phyloP scores from a whole-genome alignment of 2,797 vertebrate genomes.

The Neoniphon sammara region DNA sequence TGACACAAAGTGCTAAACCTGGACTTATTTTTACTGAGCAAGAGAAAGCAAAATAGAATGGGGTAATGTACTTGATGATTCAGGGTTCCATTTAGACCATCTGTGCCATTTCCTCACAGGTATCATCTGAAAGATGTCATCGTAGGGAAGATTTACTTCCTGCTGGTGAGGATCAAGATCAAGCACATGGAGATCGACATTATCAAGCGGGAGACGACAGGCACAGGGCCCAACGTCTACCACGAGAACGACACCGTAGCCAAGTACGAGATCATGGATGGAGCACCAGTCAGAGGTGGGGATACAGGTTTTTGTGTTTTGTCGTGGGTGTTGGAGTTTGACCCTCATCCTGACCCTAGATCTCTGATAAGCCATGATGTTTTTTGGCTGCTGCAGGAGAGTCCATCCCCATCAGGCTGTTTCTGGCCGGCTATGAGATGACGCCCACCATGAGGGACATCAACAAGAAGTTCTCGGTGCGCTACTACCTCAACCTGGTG shows the following conservation, averaged over 20 bases:
- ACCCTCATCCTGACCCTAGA: background rate
- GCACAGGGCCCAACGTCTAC: slow-evolving; percentile 94
- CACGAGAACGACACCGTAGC: slow-evolving; percentile 97
- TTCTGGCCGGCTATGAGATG: slow-evolving; percentile 95
- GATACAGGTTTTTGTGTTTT: background rate
- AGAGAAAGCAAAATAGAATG: too few relatives aligned
- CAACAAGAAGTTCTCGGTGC: slow-evolving; percentile 98
- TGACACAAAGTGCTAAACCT: too few relatives aligned
- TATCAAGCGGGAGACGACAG: slow-evolving; percentile 95
- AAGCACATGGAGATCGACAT: slow-evolving; percentile 99
- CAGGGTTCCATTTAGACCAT: background rate
- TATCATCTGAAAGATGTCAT: slow-evolving; percentile 98
- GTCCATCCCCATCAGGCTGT: slow-evolving; percentile 97
- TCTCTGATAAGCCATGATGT: too few relatives aligned
- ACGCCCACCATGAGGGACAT: slow-evolving; percentile 97
- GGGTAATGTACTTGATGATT: background rate
- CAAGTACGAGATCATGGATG: slow-evolving; percentile 99
- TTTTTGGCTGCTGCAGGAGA: slow-evolving; percentile 83
- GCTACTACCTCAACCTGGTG: slow-evolving; percentile 98
- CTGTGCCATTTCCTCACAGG: slow-evolving; percentile 69
- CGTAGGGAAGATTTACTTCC: slow-evolving; percentile 98
- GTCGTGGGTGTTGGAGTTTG: background rate
- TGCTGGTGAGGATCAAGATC: slow-evolving; percentile 97
- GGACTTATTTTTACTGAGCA: too few relatives aligned
- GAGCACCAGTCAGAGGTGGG: slow-evolving; percentile 94